A percentile compares a stretch with the other conserved stretches of the same genome.
Evolutionary conservation across 2,797 vertebrate genomes (phyloP).

Genomic region (Acomys russatus): DNA sequence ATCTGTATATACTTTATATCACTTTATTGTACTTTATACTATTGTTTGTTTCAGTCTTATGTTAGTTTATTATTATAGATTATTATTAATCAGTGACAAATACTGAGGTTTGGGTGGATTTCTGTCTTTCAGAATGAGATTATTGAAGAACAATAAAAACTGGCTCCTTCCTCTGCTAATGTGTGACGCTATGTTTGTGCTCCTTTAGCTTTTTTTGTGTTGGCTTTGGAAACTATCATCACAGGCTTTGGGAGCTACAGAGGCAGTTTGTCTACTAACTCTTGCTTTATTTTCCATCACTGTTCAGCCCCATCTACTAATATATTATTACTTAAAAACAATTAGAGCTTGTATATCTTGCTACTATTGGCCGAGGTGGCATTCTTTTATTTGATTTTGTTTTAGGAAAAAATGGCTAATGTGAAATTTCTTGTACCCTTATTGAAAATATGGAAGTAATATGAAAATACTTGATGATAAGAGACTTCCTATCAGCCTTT

Average conservation of each 20-base stretch:
- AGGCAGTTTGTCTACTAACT: background rate
- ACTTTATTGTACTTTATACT: background rate
- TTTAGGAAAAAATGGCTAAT: conserved; percentile 46
- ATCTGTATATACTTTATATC: background rate
- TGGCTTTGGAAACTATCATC: conserved; percentile 22
- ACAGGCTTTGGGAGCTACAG: conserved; percentile 34
- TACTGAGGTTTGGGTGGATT: background rate
- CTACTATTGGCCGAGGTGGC: background rate
- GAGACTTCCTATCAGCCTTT: background rate
- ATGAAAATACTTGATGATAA: conserved; percentile 42
- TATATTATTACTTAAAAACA: conserved; percentile 40
- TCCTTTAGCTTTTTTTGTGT: conserved; percentile 50
- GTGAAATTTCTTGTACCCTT: conserved; percentile 17
- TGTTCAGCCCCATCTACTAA: background rate
- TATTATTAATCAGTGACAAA: background rate
- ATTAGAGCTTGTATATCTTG: conserved; percentile 23
- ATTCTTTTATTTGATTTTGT: conserved; percentile 48
- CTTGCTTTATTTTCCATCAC: conserved; percentile 37
- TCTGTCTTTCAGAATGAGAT: conserved; percentile 25
- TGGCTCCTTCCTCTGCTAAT: conserved; percentile 26
- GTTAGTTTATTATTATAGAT: conserved; percentile 42
- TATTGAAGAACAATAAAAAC: conserved; percentile 39
- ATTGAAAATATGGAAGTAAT: conserved; percentile 13
- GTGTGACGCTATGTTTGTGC: background rate
- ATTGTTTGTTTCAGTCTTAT: background rate